A percentile compares a stretch with the other conserved stretches of the same genome.
Conservation (phyloP, 1,140 invertebrate genomes). For the Sitobion miscanthi region DNA sequence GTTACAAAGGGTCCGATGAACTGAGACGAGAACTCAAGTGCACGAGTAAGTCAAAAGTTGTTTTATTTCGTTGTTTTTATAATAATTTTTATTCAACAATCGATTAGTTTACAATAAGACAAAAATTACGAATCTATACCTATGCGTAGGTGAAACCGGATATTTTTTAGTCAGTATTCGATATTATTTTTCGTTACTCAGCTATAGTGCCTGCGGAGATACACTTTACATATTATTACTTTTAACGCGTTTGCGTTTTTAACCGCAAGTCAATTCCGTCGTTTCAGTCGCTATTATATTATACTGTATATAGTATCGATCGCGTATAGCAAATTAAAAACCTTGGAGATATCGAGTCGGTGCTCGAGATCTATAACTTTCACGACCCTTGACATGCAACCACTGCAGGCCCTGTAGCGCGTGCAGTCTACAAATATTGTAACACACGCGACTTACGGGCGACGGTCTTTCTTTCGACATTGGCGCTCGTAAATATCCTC, state of each 20-base stretch:
- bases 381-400: not conserved
- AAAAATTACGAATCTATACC: not conserved
- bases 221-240: not conserved
- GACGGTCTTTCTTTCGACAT: not conserved
- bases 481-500: not conserved
- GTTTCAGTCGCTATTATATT: not conserved
- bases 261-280: not conserved
- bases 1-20: conserved; percentile 91
- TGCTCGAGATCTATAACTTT: not conserved
- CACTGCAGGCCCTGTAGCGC: not conserved
- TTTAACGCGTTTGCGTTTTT: not conserved
- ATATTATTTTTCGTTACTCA: not conserved
- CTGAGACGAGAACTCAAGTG: conserved; percentile 88
- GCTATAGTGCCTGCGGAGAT: not conserved
- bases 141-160: not conserved
- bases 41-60: conserved; percentile 77
- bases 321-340: not conserved
- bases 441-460: not conserved
- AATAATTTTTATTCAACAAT: not conserved
- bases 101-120: not conserved
- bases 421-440: not conserved
- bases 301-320: not conserved
- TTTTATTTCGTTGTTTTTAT: not conserved
- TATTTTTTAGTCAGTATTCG: not conserved
- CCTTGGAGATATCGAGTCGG: not conserved